These are phyloP conservation scores for Martes martes DNA, from an alignment of 2,113 vertebrate genomes.

Conservation along the genomic window DNA sequence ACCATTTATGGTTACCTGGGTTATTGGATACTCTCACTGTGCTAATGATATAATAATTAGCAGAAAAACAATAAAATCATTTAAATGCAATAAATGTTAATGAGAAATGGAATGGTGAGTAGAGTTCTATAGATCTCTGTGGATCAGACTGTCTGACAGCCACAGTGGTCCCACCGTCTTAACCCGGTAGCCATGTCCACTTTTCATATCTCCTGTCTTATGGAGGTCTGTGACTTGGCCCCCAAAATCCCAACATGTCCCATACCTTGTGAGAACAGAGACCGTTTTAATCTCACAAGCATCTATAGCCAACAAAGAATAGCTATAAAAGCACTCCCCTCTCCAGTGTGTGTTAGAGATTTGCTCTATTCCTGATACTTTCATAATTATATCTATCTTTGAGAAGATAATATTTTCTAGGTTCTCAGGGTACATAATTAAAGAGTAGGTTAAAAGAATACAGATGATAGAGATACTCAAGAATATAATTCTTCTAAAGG, in stretches of 20 bases:
- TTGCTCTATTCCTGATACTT: not conserved
- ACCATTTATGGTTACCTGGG: not conserved
- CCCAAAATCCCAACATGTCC: no score
- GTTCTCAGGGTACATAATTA: not conserved
- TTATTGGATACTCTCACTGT: not conserved
- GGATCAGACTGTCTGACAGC: not conserved
- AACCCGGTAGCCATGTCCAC: fast-evolving
- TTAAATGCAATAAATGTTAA: not conserved
- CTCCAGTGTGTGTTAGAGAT: not conserved
- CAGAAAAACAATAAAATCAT: not conserved
- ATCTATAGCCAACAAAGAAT: not conserved
- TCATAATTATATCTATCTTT: not conserved
- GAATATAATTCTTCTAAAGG: not conserved
- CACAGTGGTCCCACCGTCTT: not conserved
- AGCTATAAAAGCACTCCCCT: not conserved
- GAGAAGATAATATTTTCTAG: not conserved
- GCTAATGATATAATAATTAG: not conserved
- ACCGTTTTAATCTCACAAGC: not conserved
- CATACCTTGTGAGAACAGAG: not conserved
- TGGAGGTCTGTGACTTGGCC: not conserved
- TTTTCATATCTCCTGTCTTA: not conserved
- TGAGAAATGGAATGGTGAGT: not conserved
- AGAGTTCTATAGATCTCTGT: not conserved
- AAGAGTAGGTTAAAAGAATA: not conserved
- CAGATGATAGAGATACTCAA: not conserved